phyloP scores from a whole-genome alignment of 2,888 invertebrate species.

The Maniola hyperantus region DNA sequence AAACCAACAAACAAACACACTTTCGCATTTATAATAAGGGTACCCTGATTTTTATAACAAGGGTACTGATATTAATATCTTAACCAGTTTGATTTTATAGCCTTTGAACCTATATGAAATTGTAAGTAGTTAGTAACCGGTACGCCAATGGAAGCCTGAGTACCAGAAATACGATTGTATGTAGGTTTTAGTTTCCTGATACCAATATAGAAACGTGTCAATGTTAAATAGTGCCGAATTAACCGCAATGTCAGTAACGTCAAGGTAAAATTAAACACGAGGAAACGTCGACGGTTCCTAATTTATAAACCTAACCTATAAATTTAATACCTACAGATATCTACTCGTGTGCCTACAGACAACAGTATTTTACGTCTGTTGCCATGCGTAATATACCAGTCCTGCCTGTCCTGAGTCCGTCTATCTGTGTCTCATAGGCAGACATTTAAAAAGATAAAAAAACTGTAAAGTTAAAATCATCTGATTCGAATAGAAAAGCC shows the following conservation, averaged over 20 bases:
- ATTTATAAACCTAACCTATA: constrained; percentile 11
- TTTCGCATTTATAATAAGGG: no score
- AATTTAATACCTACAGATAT: background rate
- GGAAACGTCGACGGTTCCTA: constrained; percentile 50
- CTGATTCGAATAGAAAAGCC: no score
- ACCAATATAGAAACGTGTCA: constrained; percentile 73
- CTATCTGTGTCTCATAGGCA: no score
- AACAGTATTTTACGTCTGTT: background rate
- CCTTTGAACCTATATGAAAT: constrained; percentile 12
- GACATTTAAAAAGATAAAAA: no score
- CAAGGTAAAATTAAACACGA: constrained; percentile 65
- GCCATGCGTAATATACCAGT: no score
- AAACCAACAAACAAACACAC: no score
- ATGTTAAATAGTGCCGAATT: constrained; percentile 73
- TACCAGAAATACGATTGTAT: constrained; percentile 21
- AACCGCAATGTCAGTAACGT: constrained; percentile 67
- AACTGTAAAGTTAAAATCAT: no score
- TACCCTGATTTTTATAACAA: no score
- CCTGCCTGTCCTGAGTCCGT: no score
- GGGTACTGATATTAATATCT: background rate
- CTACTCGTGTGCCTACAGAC: no score
- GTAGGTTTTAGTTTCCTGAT: constrained; percentile 58
- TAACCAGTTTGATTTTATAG: background rate
- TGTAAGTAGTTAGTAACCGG: background rate
- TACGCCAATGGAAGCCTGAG: constrained; percentile 7